Conservation (phyloP, 2,888 invertebrate genomes). For the Bruchidius siliquastri region DNA sequence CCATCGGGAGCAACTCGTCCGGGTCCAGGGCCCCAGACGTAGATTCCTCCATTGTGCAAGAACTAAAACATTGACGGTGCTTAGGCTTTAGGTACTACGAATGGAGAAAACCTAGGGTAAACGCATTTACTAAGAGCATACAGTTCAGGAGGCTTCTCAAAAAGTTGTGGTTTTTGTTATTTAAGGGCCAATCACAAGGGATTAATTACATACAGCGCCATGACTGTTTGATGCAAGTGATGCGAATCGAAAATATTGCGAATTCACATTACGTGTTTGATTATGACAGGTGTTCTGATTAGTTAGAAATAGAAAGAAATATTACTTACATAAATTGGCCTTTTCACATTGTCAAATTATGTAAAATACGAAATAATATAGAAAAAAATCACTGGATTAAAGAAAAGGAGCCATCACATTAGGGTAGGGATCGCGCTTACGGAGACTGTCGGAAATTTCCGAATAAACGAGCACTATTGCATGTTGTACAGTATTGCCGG, state of each 20-base stretch:
- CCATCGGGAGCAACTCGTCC: slow-evolving; percentile 57
- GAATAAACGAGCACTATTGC: background rate
- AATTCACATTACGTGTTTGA: slow-evolving; percentile 1
- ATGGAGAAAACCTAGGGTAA: background rate
- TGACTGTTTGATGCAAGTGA: slow-evolving; percentile 25
- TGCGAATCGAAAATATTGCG: slow-evolving; percentile 22
- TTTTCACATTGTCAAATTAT: slow-evolving; percentile 49
- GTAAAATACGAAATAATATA: slow-evolving; percentile 50
- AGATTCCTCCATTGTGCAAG: slow-evolving; percentile 41
- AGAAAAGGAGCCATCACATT: slow-evolving; percentile 38
- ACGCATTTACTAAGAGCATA: background rate
- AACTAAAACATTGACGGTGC: slow-evolving; percentile 19
- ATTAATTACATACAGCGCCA: slow-evolving; percentile 25
- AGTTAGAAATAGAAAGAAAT: slow-evolving; percentile 6
- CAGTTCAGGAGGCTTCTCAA: background rate
- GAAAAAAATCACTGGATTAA: slow-evolving; percentile 46
- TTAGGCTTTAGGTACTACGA: background rate
- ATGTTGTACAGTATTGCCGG: background rate
- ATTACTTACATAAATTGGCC: slow-evolving; percentile 36
- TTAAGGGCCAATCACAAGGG: background rate
- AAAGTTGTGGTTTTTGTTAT: background rate
- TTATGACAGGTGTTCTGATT: slow-evolving; percentile 1
- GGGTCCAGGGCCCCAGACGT: slow-evolving; percentile 44
- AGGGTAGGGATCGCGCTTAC: slow-evolving; percentile 6
- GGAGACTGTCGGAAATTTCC: background rate